Evolutionary conservation across 2,797 vertebrate species (phyloP).

Genomic region (Clamator glandarius): DNA sequence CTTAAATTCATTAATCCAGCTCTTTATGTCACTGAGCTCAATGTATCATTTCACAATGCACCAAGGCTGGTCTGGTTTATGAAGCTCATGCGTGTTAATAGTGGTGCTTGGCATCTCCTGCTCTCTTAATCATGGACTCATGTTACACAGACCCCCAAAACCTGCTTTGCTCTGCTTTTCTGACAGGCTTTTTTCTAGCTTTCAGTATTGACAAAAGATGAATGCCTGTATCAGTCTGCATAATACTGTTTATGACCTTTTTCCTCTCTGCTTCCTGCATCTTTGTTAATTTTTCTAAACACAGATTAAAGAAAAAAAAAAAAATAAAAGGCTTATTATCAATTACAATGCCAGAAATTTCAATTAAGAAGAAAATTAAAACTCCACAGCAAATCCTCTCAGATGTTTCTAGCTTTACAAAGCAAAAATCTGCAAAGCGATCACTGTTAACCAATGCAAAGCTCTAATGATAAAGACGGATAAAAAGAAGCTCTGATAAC

Average conservation of each 20-base stretch:
- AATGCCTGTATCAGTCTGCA: background rate
- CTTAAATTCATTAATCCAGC: conserved; percentile 26
- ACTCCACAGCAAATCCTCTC: background rate
- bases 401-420: background rate
- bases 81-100: background rate
- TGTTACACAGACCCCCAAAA: background rate
- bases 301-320: background rate
- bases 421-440: background rate
- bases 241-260: background rate
- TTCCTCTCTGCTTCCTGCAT: background rate
- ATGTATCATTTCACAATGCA: background rate
- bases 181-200: background rate
- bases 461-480: background rate
- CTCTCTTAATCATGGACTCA: background rate
- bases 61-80: background rate
- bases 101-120: background rate
- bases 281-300: background rate
- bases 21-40: conserved; percentile 20
- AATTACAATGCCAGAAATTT: background rate
- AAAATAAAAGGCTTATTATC: background rate
- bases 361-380: background rate
- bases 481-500: background rate
- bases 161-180: background rate
- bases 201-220: background rate
- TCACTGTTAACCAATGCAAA: background rate